phyloP scores from a whole-genome alignment of 1,140 invertebrate species.

The Samia ricini region DNA sequence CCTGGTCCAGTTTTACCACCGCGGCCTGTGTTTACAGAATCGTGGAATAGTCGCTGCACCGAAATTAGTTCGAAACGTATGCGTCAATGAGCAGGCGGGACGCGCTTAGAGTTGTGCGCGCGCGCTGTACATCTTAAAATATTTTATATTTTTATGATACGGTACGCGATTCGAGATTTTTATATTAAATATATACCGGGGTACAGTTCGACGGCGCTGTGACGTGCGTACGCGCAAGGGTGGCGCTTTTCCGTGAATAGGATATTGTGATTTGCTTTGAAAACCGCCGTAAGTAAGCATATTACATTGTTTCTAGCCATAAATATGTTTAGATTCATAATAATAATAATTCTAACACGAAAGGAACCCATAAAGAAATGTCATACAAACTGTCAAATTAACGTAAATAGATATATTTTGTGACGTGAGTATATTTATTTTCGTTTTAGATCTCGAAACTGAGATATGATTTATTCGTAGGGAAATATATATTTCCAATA shows the following conservation, averaged over 20 bases:
- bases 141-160: constrained; percentile 76
- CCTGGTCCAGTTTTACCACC: constrained; percentile 46
- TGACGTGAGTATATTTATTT: background rate
- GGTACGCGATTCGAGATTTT: constrained; percentile 63
- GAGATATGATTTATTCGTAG: constrained; percentile 4
- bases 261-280: constrained; percentile 41
- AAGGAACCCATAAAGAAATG: too few species aligned
- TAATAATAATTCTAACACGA: background rate
- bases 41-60: constrained; percentile 73
- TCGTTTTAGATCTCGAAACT: constrained; percentile 1
- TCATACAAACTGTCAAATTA: background rate
- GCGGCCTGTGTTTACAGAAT: constrained; percentile 71
- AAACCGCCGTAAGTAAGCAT: constrained; percentile 1
- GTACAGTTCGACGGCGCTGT: constrained; percentile 35
- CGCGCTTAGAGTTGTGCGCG: constrained; percentile 50
- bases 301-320: background rate
- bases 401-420: background rate
- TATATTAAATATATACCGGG: constrained; percentile 71
- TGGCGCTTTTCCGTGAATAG: constrained; percentile 29
- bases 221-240: constrained; percentile 55
- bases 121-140: constrained; percentile 65
- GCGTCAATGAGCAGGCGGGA: constrained; percentile 70
- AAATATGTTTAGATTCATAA: background rate
- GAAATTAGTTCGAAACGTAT: constrained; percentile 74
- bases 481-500: constrained; percentile 12